Evolutionary conservation across 2,113 vertebrate genomes (phyloP).

Genomic region (Neodon shergylaensis): DNA sequence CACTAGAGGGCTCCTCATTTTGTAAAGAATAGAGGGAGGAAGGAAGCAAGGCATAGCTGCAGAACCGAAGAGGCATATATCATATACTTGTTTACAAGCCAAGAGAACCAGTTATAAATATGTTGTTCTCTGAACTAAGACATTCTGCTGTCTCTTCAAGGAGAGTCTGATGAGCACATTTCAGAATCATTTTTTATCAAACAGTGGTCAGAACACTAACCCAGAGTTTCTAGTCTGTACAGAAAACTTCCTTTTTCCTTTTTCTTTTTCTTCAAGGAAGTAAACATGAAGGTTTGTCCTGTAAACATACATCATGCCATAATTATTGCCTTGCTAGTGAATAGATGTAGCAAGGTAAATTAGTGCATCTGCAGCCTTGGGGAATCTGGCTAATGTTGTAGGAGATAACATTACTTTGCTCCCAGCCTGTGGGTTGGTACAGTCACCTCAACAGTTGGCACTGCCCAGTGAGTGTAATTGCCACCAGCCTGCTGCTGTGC

Average conservation of each 20-base stretch:
- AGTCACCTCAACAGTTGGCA: neutral
- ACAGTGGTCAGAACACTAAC: neutral
- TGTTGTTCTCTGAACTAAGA: neutral
- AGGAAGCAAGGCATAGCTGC: neutral
- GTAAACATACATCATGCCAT: neutral
- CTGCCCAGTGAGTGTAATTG: neutral
- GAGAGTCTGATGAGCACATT: neutral
- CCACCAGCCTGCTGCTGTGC: neutral
- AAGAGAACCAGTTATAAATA: neutral
- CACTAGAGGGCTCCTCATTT: neutral
- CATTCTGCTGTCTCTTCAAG: neutral
- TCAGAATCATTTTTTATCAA: neutral
- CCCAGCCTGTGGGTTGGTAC: neutral
- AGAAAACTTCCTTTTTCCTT: neutral
- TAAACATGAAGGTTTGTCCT: neutral
- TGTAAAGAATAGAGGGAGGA: neutral
- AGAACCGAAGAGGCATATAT: neutral
- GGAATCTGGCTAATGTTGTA: neutral
- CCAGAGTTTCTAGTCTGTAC: neutral
- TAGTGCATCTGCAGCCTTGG: neutral
- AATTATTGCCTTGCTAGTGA: slow-evolving; percentile 57
- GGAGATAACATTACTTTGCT: neutral
- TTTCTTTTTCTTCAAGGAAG: neutral
- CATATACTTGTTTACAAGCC: neutral
- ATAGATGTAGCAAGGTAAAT: slow-evolving; percentile 18